Percentiles rank a stretch among this genome's conserved stretches.
Evolutionary conservation across 2,888 invertebrate species (phyloP).

Genomic region (Agrochola lota): DNA sequence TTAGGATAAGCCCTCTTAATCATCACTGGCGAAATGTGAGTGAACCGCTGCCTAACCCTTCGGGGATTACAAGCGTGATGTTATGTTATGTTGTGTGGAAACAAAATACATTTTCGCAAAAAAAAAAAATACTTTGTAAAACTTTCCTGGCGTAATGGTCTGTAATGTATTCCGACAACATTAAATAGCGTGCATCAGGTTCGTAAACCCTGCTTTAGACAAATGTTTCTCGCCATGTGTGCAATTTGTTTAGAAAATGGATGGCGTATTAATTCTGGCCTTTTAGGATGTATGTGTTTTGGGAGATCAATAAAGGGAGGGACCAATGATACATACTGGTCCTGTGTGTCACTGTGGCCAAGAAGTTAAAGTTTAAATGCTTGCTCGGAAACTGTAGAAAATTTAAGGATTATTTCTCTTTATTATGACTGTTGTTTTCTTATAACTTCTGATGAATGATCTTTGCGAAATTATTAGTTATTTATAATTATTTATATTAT

Average conservation of each 20-base stretch:
- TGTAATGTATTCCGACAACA: constrained; percentile 22
- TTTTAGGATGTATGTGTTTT: constrained; percentile 20
- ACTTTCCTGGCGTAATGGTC: background rate
- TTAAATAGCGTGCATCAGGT: constrained; percentile 24
- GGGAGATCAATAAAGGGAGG: constrained; percentile 14
- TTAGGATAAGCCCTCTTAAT: background rate
- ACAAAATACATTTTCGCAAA: background rate
- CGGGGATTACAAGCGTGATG: background rate
- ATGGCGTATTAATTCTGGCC: constrained; percentile 50
- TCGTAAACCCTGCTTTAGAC: constrained; percentile 34
- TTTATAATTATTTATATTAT: no score
- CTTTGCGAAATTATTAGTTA: background rate
- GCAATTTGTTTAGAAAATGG: constrained; percentile 51
- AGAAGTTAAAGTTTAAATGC: no score
- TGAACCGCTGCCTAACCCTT: background rate
- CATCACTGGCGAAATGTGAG: background rate
- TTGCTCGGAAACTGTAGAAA: background rate
- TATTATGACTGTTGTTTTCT: background rate
- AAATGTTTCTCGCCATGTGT: constrained; percentile 44
- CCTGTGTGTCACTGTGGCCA: background rate
- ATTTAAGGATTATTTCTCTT: background rate
- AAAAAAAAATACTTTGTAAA: background rate
- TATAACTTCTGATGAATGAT: background rate
- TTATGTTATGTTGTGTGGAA: background rate
- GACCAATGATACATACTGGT: background rate